Evolutionary conservation across 2,113 vertebrate genomes (phyloP).

Genomic region (Symphodus melops): DNA sequence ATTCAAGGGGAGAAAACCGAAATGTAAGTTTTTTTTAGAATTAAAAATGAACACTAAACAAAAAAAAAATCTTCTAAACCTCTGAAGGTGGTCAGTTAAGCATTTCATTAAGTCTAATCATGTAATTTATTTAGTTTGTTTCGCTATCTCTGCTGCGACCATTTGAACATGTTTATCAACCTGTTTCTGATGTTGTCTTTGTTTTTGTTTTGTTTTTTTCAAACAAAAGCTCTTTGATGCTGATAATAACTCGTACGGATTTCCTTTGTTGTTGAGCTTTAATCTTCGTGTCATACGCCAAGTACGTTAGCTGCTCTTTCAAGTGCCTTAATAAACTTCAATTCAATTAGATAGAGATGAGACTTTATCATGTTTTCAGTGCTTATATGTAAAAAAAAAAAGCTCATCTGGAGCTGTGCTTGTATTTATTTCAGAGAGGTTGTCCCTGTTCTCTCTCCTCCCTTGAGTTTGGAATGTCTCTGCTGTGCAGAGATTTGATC

Average conservation of each 20-base stretch:
- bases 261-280: conserved; percentile 18
- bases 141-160: background rate
- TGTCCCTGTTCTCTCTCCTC: background rate
- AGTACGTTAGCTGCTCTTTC: conserved; percentile 1
- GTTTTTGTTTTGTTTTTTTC: too few relatives aligned
- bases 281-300: conserved; percentile 9
- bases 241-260: background rate
- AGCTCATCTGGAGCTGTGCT: background rate
- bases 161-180: background rate
- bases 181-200: background rate
- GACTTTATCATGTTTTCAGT: conserved; percentile 9
- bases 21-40: background rate
- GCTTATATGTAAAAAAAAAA: background rate
- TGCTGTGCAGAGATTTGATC: conserved; percentile 73
- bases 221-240: background rate
- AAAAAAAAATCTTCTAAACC: conserved; percentile 10
- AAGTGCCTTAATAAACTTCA: conserved; percentile 57
- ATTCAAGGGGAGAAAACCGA: conserved; percentile 11
- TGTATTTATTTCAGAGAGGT: conserved; percentile 37
- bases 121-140: background rate
- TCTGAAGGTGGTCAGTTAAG: background rate
- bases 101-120: conserved; percentile 27
- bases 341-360: background rate
- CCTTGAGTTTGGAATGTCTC: conserved; percentile 26
- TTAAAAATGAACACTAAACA: conserved; percentile 17